Evolutionary conservation across 1,140 invertebrate species (phyloP).

Genomic region (Drosophila novamexicana): DNA sequence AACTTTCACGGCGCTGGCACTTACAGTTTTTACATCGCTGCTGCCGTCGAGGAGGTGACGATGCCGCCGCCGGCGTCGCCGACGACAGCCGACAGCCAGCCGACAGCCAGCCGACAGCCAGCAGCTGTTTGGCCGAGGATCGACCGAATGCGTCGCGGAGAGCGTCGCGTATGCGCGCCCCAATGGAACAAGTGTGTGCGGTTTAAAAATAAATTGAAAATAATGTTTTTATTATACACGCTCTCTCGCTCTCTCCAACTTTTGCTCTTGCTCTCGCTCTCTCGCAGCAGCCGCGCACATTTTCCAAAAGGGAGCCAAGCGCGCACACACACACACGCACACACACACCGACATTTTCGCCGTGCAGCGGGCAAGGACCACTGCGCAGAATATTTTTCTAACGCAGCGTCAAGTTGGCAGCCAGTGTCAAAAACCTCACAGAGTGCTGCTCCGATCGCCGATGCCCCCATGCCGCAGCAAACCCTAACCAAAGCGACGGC

Average conservation of each 20-base stretch:
- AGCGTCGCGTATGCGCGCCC: slow-evolving; percentile 13
- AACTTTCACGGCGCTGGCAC: slow-evolving; percentile 67
- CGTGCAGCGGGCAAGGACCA: slow-evolving; percentile 58
- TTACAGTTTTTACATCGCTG: slow-evolving; percentile 83
- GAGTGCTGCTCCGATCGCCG: slow-evolving; percentile 36
- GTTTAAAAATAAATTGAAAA: slow-evolving; percentile 77
- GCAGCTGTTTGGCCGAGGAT: slow-evolving; percentile 74
- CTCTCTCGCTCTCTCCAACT: slow-evolving; percentile 19
- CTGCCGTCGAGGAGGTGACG: slow-evolving; percentile 63
- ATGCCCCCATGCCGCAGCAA: slow-evolving; percentile 57
- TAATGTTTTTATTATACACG: slow-evolving; percentile 74
- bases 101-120: slow-evolving; percentile 48
- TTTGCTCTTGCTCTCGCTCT: not conserved
- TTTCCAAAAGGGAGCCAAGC: slow-evolving; percentile 60
- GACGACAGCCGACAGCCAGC: slow-evolving; percentile 57
- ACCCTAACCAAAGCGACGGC: slow-evolving; percentile 7
- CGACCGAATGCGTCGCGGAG: slow-evolving; percentile 17
- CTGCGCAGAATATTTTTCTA: slow-evolving; percentile 78
- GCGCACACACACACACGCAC: slow-evolving; percentile 10
- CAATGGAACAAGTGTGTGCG: slow-evolving; percentile 78
- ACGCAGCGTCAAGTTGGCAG: slow-evolving; percentile 47
- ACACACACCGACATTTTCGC: slow-evolving; percentile 13
- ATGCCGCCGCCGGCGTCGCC: slow-evolving; percentile 10
- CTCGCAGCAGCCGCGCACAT: slow-evolving; percentile 21
- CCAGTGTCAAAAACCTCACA: slow-evolving; percentile 79